Base-by-base conservation (phyloP, 1,140 invertebrate species). In the Lordiphosa collinella region DNA sequence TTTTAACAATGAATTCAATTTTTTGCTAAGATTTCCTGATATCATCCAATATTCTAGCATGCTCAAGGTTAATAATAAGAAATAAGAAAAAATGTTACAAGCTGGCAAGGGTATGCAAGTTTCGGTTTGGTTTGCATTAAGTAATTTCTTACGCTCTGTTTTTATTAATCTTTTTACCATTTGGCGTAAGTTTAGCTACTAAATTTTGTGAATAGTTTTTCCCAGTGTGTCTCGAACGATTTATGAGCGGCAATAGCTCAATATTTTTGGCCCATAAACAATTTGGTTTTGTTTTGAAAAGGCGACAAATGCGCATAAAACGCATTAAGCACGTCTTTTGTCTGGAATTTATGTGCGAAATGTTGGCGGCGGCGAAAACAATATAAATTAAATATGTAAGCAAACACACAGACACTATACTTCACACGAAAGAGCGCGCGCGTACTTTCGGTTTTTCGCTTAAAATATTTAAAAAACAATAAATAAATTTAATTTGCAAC, bases 321-420 rank as follows among this genome's bases (percentile, higher is more conserved):
- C 51, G 65, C 53, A 74, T 66, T 74, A 76, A 67, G 76, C 78
- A 82, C 76, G 71, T 80, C 75, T 75, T 32, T 35, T 36, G 38
- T n/a, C 41, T 13, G 35, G 52, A 60, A 80, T 80, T 80, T 80
- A 80, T 82, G 78, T 80, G 76, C 55, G 78, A 80, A 78, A 44
- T 31, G 58, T 12, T 32, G 31, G 36, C 22, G 38, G 18, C 22
- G 25, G 22, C 11, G 31, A 46, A 38, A 32, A 25, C 8, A 35
- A 65, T 16, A 62, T 32, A 36, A 32, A 54, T 34, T 49, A 51
- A 7, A 14, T 14, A 44, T 12, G 9, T 44, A n/a, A 2, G 22
- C 11, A 44, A 2, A 32, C 44, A 49, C 12, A 11, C 25, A 36
- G n/a, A n/a, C 7, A 29, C 25, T 8, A 29, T 29, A 29, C 25